phyloP scores from a whole-genome alignment of 1,140 invertebrate species.

The Saccostrea glomerata region DNA sequence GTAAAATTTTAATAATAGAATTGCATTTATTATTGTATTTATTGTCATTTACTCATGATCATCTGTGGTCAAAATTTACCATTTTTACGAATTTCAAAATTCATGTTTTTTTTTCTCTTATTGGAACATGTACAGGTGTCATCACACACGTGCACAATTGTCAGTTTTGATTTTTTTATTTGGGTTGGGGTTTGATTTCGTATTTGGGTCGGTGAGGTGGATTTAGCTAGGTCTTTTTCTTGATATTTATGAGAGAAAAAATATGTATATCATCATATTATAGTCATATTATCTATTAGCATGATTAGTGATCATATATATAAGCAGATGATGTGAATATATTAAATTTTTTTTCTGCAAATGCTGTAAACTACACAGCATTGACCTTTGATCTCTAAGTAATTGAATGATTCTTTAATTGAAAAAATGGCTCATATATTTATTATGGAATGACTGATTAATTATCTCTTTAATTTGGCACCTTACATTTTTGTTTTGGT shows the following conservation, averaged over 20 bases:
- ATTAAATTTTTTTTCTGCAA: neutral
- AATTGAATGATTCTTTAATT: neutral
- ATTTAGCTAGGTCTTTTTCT: neutral
- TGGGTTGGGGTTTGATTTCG: neutral
- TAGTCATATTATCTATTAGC: neutral
- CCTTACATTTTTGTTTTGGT: neutral
- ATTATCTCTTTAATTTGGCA: neutral
- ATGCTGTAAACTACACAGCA: neutral
- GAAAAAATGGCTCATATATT: neutral
- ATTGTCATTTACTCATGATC: too few species aligned
- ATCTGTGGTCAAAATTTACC: too few species aligned
- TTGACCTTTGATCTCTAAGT: slow-evolving; percentile 1
- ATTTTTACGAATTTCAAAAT: too few species aligned
- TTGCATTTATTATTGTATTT: too few species aligned
- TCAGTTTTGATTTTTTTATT: neutral
- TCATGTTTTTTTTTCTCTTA: too few species aligned
- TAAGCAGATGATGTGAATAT: neutral
- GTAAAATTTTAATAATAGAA: too few species aligned
- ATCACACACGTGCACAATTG: too few species aligned
- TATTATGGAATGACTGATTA: neutral
- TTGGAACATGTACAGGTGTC: too few species aligned
- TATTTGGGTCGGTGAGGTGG: neutral
- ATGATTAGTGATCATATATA: neutral
- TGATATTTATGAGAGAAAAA: neutral
- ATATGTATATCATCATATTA: neutral